These are phyloP conservation scores for Paracanthobrama guichenoti DNA, from an alignment of 2,113 vertebrate genomes.

Conservation along the genomic window DNA sequence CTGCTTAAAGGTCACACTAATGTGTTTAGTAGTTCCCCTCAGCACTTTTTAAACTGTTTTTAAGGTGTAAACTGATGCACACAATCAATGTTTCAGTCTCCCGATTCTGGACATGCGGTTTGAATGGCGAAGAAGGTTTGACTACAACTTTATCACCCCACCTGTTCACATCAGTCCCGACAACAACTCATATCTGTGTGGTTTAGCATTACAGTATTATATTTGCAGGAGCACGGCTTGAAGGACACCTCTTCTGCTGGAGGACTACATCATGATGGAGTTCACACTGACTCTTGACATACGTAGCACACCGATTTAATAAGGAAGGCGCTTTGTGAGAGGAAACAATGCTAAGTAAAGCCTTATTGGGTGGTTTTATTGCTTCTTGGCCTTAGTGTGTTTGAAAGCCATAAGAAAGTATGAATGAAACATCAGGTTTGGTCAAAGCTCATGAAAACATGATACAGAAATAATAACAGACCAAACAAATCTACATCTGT, in stretches of 20 bases:
- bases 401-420: neutral
- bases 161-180: neutral
- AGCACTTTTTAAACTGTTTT: slow-evolving; percentile 53
- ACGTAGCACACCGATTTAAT: slow-evolving; percentile 20
- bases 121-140: neutral
- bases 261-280: neutral
- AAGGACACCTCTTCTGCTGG: slow-evolving; percentile 24
- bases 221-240: neutral
- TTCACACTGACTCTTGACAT: neutral
- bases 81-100: slow-evolving; percentile 16
- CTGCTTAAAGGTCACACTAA: slow-evolving; percentile 18
- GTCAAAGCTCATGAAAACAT: neutral
- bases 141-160: neutral
- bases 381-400: neutral
- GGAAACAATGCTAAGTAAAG: neutral
- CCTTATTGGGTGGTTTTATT: slow-evolving; percentile 13
- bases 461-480: neutral
- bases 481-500: neutral
- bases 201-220: slow-evolving; percentile 53
- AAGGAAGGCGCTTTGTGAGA: neutral
- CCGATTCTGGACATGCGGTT: neutral
- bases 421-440: neutral
- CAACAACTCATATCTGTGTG: slow-evolving; percentile 10
- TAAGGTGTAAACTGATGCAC: slow-evolving; percentile 37
- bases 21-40: slow-evolving; percentile 24